Conservation (phyloP, 2,888 invertebrate genomes). For the Heliothis peltigera region DNA sequence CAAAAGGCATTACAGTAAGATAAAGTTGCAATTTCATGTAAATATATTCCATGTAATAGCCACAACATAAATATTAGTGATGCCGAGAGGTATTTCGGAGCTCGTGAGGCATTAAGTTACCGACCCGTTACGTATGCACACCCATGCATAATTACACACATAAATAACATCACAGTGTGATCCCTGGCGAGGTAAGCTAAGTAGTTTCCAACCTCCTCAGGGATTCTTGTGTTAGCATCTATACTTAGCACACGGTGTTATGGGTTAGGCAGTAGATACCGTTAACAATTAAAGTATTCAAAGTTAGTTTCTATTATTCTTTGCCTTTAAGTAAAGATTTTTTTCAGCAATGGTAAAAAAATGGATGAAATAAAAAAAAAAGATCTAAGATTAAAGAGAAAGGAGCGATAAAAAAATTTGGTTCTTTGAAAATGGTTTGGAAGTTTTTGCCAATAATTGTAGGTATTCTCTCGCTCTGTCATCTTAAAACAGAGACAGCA, state of each 20-base stretch:
- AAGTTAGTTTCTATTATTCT: too few species aligned
- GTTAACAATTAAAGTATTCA: background rate
- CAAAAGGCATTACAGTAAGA: too few species aligned
- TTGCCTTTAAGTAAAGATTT: too few species aligned
- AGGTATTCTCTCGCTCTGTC: background rate
- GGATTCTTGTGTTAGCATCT: background rate
- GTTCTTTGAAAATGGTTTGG: background rate
- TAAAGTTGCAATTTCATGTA: conserved; percentile 3
- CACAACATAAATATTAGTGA: conserved; percentile 16
- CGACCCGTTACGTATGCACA: conserved; percentile 39
- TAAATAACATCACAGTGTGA: conserved; percentile 49
- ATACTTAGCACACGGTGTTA: background rate
- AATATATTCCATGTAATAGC: background rate
- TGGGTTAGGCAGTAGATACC: background rate
- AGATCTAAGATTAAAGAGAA: background rate
- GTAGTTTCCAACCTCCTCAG: conserved; percentile 15
- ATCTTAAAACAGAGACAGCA: background rate
- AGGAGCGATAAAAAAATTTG: background rate
- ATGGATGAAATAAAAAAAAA: background rate
- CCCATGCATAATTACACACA: conserved; percentile 46
- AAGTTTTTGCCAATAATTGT: background rate
- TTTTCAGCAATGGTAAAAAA: background rate
- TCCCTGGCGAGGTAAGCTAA: conserved; percentile 36
- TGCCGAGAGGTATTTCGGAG: conserved; percentile 26
- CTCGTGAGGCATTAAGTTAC: conserved; percentile 47